These are phyloP conservation scores for Odontocerum albicorne DNA, from an alignment of 2,888 invertebrate species.

Conservation along the genomic window DNA sequence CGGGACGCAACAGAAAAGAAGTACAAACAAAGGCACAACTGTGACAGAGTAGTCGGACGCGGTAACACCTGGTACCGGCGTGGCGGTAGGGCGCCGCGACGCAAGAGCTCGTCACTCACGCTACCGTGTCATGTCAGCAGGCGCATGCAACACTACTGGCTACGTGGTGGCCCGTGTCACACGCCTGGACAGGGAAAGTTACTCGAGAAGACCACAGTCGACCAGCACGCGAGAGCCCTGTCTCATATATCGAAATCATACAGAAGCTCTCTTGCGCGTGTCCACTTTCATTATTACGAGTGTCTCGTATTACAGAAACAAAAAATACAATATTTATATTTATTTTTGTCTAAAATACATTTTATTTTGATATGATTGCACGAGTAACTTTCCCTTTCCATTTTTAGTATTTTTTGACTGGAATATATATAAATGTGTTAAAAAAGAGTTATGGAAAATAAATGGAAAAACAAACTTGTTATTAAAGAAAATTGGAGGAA, in stretches of 20 bases:
- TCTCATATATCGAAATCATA: not conserved
- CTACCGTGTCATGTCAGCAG: constrained; percentile 33
- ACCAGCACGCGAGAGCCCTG: not conserved
- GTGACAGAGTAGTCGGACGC: constrained; percentile 1
- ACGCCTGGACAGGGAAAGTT: constrained; percentile 35
- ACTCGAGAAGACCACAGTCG: constrained; percentile 33
- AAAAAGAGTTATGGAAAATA: too few species aligned
- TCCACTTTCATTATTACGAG: too few species aligned
- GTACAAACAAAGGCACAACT: constrained; percentile 7
- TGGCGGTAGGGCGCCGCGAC: constrained; percentile 38
- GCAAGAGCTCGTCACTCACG: constrained; percentile 26
- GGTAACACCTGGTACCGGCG: too few species aligned
- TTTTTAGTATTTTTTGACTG: too few species aligned
- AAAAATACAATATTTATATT: too few species aligned
- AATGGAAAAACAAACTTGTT: too few species aligned
- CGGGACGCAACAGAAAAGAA: constrained; percentile 18
- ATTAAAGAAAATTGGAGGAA: too few species aligned
- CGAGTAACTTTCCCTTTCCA: constrained; percentile 16
- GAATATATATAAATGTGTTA: too few species aligned
- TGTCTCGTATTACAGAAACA: too few species aligned
- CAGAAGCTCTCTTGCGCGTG: not conserved
- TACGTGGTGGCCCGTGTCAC: constrained; percentile 20
- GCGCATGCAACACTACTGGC: constrained; percentile 35
- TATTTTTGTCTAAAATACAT: not conserved
- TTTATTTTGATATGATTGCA: not conserved